Base-by-base conservation (phyloP, 1,140 invertebrate species). In the Bombus superbus region DNA sequence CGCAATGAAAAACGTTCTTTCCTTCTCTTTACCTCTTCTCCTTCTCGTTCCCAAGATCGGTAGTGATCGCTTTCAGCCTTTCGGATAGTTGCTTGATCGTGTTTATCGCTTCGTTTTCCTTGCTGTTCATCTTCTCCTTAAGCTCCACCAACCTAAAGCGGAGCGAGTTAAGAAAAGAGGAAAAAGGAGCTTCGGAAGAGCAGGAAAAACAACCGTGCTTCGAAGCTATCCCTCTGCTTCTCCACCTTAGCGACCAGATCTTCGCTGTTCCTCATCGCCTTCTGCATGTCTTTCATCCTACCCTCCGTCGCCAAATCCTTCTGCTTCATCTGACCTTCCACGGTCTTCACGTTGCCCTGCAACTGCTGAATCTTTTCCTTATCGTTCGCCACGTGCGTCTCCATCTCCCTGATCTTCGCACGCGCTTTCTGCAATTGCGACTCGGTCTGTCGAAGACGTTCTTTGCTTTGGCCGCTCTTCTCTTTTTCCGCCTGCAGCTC, bases 191-290 rank as follows among this genome's bases (percentile, higher is more conserved):
- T 25, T 10, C 0, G 10, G 10, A n/a, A 77, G 68, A 42, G n/a
- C 25, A 42, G 15, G 32, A 18, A 72, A 66, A 75, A 80, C 59
- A 86, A 94, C 94, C 90, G 88, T 81, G 87, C 71, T 71, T 94
- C 91, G 5, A 92, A 85, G 35, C 42, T 90, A 62, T 93, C 90
- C 15, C 91, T 89, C 35, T 94, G 94, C 78, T 89, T 92, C 44
- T 94, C 94, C 53, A 92, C 78, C 77, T 92, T 92, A 1, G 42
- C 40, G 25, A 93, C 53, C 5, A 89, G 66, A 10, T 22, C 72
- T 35, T 94, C 91, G 57, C 88, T 86, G 28, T 44, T 91, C 76
- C 92, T 94, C 38, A 93, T 64, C 32, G 80, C 62, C 44, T 92
- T 94, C 40, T 92, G 86, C 87, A 93, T 74, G 1, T 94, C 94